These are phyloP conservation scores for Axis porcinus DNA, from an alignment of 2,113 vertebrate species.

Conservation along the genomic window DNA sequence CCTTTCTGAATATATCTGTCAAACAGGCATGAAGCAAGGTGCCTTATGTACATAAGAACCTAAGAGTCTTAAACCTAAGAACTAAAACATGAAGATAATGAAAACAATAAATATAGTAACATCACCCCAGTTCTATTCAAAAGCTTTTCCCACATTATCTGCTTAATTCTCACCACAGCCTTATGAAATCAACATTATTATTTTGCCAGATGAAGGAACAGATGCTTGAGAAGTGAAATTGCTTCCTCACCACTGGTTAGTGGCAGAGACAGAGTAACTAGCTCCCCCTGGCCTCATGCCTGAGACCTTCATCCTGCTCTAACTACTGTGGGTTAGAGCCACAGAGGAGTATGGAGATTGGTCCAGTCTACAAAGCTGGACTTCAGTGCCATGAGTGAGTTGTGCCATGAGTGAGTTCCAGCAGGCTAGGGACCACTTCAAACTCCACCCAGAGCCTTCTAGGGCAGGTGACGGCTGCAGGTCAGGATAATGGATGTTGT, in stretches of 20 bases:
- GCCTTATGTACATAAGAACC: neutral
- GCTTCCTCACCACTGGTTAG: neutral
- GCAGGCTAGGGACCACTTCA: neutral
- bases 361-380: neutral
- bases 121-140: neutral
- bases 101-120: neutral
- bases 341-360: neutral
- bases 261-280: neutral
- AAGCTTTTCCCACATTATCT: neutral
- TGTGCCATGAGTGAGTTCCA: neutral
- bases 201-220: neutral
- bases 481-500: neutral
- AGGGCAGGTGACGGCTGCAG: rapidly evolving
- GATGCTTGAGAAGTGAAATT: neutral
- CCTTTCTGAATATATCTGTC: conserved; percentile 13
- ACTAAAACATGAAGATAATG: neutral
- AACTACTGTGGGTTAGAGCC: neutral
- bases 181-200: neutral
- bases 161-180: neutral
- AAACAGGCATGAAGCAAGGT: neutral
- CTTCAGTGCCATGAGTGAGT: neutral
- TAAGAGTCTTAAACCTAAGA: neutral
- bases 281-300: neutral
- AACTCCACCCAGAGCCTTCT: neutral
- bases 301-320: neutral